Evolutionary conservation across 2,797 vertebrate genomes (phyloP), one percentile per base, ranked within the genome.

Genomic region (Ceyx erithaca): DNA sequence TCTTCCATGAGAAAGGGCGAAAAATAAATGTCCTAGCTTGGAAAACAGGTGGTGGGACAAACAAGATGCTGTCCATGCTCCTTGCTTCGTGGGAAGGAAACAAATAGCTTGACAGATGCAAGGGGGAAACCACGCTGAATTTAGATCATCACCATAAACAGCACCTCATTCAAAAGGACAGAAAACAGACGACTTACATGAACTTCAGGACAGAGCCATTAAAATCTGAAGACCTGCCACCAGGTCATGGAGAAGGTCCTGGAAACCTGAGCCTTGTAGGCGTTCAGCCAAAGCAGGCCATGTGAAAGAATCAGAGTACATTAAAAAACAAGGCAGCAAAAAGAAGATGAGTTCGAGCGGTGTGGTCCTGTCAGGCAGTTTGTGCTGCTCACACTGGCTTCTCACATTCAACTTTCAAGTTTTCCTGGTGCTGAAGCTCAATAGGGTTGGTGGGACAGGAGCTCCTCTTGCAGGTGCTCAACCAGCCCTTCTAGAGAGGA

Each of bases 1-100:
- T 83, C 25, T 85, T 92, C 80, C 66, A 33, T 51, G 67, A 75
- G 90, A 89, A 88, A 78, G 62, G 90, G 62, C 41, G 4, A 87
- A 94, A 90, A 90, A 80, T 87, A n/a, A 83, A 91, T 40, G 79
- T 68, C 79, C 83, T 93, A 68, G 18, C 79, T 93, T 80, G 75
- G 87, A 62, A 85, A 95, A 84, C 92, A 95, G 93, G 94, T 96
- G 91, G 58, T 71, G 81, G 94, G 85, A 90, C 95, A 95, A 93
- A 83, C 75, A 90, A 92, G 79, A 52, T 90, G 93, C 76, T 92
- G 41, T 73, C 49, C 3, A 0, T 40, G 66, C 84, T 93, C 72
- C 62, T 86, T 73, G 41, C 67, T 62, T 90, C 9, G 8, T 71
- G 62, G 48, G 81, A 63, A 82, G 86, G 76, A 77, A 91, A 83